Base-by-base conservation (phyloP, 2,113 vertebrate species). In the Solea senegalensis region DNA sequence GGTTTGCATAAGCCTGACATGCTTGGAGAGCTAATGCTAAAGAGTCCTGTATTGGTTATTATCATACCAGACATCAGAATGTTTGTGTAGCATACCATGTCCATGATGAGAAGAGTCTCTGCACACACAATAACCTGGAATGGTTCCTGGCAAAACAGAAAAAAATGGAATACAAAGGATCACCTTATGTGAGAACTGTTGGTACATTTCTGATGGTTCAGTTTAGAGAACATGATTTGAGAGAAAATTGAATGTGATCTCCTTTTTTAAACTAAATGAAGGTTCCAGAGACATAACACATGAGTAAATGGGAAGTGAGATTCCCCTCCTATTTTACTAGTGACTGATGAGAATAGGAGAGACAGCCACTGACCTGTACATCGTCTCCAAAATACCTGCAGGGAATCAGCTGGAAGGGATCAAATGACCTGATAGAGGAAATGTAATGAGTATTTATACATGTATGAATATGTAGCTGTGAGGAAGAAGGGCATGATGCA, bases 401-500 rank as follows among this genome's bases (percentile, higher is more conserved):
- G 5, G 96, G 96, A 84, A 99, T 96, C 86, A 99, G 91, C 89
- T 98, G 96, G 94, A 99, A 99, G 4, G 97, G 98, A 94, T 99
- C 97, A 85, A 97, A 94, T 75, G 96, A 95, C 84, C 98, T 98
- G 77, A 41, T 72, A 89, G 62, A 45, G 13, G 48, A 21, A 67
- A 11, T 7, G n/a, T 12, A 1, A 10, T 21, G 0, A 44, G 27
- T 9, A 9, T 39, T 55, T 26, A 10, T 1, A 10, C 40, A 40
- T 0, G 5, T 15, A 16, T 3, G 26, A 45, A 26, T 8, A 39
- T 2, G 27, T 39, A 2, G 28, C n/a, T 52, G 16, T 40, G 0
- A 6, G 34, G 15, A 59, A 21, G 34, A 44, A n/a, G 34, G 34
- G 34, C 34, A 34, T 34, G 34, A 34, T 34, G 34, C 5, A 6